Percentiles rank a stretch among this genome's conserved stretches.
Conservation (phyloP, 2,113 vertebrate genomes). For the Pithys albifrons region DNA sequence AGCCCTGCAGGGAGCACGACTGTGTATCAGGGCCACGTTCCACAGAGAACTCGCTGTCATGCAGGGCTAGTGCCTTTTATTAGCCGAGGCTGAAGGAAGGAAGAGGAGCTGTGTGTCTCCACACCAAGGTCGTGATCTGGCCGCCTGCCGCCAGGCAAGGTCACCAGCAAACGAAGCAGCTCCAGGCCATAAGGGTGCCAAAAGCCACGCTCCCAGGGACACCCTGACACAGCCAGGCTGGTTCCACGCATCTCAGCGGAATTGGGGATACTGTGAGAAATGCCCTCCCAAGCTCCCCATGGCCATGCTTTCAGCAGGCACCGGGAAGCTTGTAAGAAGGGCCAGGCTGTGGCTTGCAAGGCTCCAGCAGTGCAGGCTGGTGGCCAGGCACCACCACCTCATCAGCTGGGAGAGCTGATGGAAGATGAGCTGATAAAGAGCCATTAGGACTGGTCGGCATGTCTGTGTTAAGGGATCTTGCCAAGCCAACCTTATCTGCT, state of each 20-base stretch:
- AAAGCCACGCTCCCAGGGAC: background rate
- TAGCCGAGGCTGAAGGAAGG: conserved; percentile 30
- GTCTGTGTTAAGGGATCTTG: background rate
- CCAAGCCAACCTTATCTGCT: background rate
- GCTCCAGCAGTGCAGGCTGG: background rate
- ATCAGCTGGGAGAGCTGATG: background rate
- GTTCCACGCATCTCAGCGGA: accelerated
- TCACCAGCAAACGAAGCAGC: background rate
- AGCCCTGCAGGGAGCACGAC: background rate
- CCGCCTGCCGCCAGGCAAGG: background rate
- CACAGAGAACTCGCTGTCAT: background rate
- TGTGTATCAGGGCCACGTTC: accelerated
- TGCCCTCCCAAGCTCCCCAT: background rate
- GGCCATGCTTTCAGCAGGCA: accelerated
- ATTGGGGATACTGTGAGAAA: background rate
- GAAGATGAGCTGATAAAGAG: background rate
- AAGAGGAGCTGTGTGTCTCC: background rate
- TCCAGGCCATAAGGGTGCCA: background rate
- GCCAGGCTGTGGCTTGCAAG: accelerated
- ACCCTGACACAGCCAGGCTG: background rate
- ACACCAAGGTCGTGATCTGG: background rate
- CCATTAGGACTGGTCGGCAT: background rate
- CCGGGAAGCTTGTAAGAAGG: background rate
- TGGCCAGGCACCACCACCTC: background rate
- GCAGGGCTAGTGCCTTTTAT: background rate